Percentiles rank a stretch among this genome's conserved stretches.
These are phyloP conservation scores for Tragelaphus buxtoni DNA, from an alignment of 2,113 vertebrate species.

Conservation along the genomic window DNA sequence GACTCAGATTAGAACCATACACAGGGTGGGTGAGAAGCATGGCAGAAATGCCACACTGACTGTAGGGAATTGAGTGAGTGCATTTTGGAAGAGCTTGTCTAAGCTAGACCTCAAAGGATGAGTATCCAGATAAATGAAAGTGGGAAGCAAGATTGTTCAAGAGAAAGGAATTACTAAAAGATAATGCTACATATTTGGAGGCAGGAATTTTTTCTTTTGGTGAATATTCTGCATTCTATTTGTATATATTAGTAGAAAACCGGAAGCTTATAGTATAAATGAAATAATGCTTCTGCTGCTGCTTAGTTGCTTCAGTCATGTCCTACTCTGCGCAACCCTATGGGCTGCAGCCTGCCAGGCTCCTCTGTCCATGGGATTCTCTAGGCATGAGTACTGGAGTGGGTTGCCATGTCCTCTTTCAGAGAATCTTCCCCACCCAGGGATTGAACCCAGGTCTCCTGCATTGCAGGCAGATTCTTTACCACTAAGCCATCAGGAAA, in stretches of 20 bases:
- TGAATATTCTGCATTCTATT: neutral
- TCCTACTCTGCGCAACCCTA: neutral
- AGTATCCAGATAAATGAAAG: neutral
- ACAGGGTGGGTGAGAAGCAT: neutral
- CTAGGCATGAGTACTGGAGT: neutral
- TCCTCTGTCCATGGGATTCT: neutral
- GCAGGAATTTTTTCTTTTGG: neutral
- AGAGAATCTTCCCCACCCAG: neutral
- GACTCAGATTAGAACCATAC: neutral
- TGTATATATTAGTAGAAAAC: neutral
- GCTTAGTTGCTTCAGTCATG: neutral
- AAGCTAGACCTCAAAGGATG: neutral
- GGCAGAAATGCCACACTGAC: neutral
- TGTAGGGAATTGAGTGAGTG: neutral
- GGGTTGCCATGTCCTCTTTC: neutral
- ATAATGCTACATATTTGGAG: neutral
- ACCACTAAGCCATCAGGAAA: neutral
- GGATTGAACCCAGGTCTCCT: neutral
- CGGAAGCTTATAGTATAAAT: neutral
- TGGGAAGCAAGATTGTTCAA: neutral
- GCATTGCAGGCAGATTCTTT: neutral
- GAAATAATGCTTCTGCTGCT: neutral
- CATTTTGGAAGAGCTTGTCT: neutral
- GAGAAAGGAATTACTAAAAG: neutral
- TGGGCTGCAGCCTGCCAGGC: neutral